A percentile compares a stretch with the other conserved stretches of the same genome.
These are phyloP conservation scores for Moxostoma hubbsi DNA, from an alignment of 2,797 vertebrate species.

Conservation along the genomic window DNA sequence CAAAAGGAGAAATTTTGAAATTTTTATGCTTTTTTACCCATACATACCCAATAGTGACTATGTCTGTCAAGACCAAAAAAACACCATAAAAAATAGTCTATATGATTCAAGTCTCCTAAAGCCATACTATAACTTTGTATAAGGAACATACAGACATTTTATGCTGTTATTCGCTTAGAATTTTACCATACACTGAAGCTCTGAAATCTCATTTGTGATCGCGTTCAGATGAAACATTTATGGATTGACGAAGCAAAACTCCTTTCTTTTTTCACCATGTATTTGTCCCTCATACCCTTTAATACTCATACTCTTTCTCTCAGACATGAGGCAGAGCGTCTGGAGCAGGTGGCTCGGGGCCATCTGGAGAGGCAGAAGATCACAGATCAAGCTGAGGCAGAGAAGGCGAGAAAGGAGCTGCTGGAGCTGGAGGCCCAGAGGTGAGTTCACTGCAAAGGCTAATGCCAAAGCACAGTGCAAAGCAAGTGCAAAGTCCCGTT, in stretches of 20 bases:
- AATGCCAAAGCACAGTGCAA: background rate
- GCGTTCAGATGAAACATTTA: too few relatives aligned
- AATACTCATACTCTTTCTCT: background rate
- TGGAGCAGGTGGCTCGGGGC: constrained; percentile 89
- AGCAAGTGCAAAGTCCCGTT: too few relatives aligned
- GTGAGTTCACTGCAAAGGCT: constrained; percentile 63
- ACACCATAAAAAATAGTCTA: background rate
- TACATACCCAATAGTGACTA: background rate
- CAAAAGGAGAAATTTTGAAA: too few relatives aligned
- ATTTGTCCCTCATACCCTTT: background rate
- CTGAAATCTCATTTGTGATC: too few relatives aligned
- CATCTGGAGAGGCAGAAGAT: constrained; percentile 89
- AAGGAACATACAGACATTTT: too few relatives aligned
- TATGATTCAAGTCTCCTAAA: background rate
- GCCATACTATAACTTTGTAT: too few relatives aligned
- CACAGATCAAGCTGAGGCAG: constrained; percentile 86
- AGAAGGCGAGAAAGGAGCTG: constrained; percentile 85
- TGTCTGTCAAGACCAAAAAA: background rate
- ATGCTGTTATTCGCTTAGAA: too few relatives aligned
- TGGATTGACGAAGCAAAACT: too few relatives aligned
- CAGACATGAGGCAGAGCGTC: constrained; percentile 89
- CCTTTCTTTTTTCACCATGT: background rate
- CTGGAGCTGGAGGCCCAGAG: constrained; percentile 90
- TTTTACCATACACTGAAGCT: too few relatives aligned
- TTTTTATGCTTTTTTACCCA: background rate